Conservation (phyloP, 2,888 invertebrate species). For the Nephrotoma guestfalica region DNA sequence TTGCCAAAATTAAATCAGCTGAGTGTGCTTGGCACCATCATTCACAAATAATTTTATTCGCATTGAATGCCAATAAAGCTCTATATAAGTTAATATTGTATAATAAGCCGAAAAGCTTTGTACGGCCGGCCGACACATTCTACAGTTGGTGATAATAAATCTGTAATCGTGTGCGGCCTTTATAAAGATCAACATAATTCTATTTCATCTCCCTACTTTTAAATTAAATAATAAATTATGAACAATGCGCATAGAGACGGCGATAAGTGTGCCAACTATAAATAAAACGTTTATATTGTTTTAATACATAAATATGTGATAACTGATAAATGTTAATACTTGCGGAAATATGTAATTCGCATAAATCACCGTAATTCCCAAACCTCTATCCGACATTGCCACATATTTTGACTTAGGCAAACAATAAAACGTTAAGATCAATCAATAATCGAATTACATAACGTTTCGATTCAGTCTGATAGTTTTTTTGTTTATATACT, state of each 20-base stretch:
- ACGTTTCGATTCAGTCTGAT: background rate
- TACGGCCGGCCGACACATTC: background rate
- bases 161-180: background rate
- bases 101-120: background rate
- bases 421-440: background rate
- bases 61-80: background rate
- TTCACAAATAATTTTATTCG: background rate
- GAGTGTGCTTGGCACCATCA: background rate
- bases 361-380: background rate
- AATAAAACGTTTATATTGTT: background rate
- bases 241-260: background rate
- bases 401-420: background rate
- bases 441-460: background rate
- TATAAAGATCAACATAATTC: background rate
- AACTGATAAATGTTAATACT: background rate
- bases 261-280: background rate
- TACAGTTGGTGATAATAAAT: background rate
- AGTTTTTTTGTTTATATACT: background rate
- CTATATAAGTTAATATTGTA: background rate
- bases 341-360: background rate
- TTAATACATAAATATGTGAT: too few relatives aligned
- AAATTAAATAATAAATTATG: background rate
- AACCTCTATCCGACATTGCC: background rate
- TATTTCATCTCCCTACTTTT: too few relatives aligned
- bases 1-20: background rate